Evolutionary conservation across 2,888 invertebrate genomes (phyloP), one percentile per base, ranked within the genome.

Genomic region (Drosophila pegasa): DNA sequence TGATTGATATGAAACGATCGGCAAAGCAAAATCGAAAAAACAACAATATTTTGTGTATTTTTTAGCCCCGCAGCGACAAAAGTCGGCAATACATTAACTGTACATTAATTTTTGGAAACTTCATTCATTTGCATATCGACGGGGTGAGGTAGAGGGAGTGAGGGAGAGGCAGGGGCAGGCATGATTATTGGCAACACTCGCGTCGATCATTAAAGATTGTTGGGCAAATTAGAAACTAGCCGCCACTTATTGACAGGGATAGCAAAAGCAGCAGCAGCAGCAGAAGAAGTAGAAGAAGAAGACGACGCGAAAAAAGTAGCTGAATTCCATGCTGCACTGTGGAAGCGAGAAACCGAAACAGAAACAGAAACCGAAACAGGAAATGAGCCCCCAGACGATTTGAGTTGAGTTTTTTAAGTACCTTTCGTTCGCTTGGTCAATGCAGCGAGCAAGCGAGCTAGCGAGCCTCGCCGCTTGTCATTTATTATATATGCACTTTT

Each of bases 221-320:
- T n/a, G 52, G 68, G 74, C 68, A 81, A 74, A 81, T 81, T 84
- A 73, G 81, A 80, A 84, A 84, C 69, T 60, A 69, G 56, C 18
- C 63, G 50, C 45, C 63, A 33, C 40, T 60, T 60, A 55, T 54
- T 68, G 73, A 61, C 58, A 56, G 45, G 40, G 20, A 51, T 20
- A 20, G 70, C 56, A 51, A 58, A 63, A 18, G 14, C 18, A 31
- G 66, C 66, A 52, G 55, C 54, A 22, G 6, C 6, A 18, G 7
- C 18, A 12, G n/a, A 55, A 22, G 20, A 22, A 20, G 40, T 3
- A 7, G 22, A 3, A n/a, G 41, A 22, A 0, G 25, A 20, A 1
- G 12, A n/a, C 7, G 8, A 22, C 14, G 16, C 27, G 20, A 41
- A 63, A 51, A 37, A 37, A 9, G 14, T 45, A 27, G 33, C 33